Percentiles rank a stretch among this genome's conserved stretches.
Evolutionary conservation across 2,113 vertebrate species (phyloP).

Genomic region (Trematocara nigrifrons): DNA sequence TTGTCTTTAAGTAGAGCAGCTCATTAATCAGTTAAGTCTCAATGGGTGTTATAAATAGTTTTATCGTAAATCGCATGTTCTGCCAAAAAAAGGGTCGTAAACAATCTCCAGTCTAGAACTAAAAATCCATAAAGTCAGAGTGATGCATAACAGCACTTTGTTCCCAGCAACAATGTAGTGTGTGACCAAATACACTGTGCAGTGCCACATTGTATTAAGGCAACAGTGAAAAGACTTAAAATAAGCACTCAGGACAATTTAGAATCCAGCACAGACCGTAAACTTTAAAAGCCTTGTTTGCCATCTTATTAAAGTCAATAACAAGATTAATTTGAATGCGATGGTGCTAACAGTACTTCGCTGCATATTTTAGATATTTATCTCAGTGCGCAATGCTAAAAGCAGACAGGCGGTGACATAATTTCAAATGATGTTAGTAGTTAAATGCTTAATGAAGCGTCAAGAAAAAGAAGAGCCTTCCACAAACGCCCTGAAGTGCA

Average conservation of each 20-base stretch:
- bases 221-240: not conserved
- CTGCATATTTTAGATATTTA: slow-evolving; percentile 16
- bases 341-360: not conserved
- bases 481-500: not conserved
- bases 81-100: not conserved
- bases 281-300: not conserved
- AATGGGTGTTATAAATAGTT: slow-evolving; percentile 50
- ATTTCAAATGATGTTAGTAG: not conserved
- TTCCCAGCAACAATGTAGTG: not conserved
- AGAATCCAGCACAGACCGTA: not conserved
- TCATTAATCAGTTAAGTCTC: slow-evolving; percentile 56
- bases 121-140: not conserved
- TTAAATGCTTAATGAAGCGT: not conserved
- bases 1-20: slow-evolving; percentile 41
- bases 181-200: not conserved
- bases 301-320: not conserved
- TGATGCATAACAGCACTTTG: not conserved
- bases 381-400: not conserved
- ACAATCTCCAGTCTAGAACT: not conserved
- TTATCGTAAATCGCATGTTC: slow-evolving; percentile 31
- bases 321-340: slow-evolving; percentile 27
- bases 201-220: not conserved
- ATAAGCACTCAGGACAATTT: not conserved
- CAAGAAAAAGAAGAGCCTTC: not conserved
- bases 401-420: not conserved